Base-by-base conservation (phyloP, 2,888 invertebrate species). In the Phaonia tiefii region DNA sequence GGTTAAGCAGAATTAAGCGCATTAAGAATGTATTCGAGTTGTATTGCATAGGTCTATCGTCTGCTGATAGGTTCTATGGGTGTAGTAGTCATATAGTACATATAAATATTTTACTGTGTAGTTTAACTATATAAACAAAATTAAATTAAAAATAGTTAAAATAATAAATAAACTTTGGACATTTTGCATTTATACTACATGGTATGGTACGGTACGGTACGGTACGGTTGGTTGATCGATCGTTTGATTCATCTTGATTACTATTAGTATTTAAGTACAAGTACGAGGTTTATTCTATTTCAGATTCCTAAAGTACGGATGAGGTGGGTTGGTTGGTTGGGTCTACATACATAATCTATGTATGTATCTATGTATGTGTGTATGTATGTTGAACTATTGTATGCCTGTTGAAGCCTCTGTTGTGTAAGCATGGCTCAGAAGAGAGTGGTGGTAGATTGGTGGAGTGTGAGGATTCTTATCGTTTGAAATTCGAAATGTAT, bases 111-210 rank as follows among this genome's bases (percentile, higher is more conserved):
- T 31, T 31, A 31, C 8, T 31, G 31, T 31, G 31, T 31, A 31
- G 31, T 31, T 31, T 31, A 5, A 31, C 31, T 31, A 31, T 31
- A 31, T 31, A 31, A 31, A 31, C 31, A 31, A 31, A n/a, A 39
- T 75, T 72, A 75, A 17, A 26, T 72, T 71, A 79, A 60, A 66
- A 37, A 42, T 79, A 71, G 49, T 31, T 31, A 67, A 58, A 72
- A 75, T 58, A 75, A 78, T 78, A 78, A 81, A 81, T 75, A 77
- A 81, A 78, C 81, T 81, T 81, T 81, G 81, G 81, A 81, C 77
- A 56, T 78, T 75, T 81, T 81, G 78, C 81, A 69, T 81, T 78
- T 81, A 78, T 81, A 78, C 77, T 81, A 81, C 71, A 72, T 80
- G 80, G 80, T 81, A 81, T 75, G 71, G 67, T 63, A 63, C 51